phyloP scores from a whole-genome alignment of 2,888 invertebrate species.

The Matsumyia berberina region DNA sequence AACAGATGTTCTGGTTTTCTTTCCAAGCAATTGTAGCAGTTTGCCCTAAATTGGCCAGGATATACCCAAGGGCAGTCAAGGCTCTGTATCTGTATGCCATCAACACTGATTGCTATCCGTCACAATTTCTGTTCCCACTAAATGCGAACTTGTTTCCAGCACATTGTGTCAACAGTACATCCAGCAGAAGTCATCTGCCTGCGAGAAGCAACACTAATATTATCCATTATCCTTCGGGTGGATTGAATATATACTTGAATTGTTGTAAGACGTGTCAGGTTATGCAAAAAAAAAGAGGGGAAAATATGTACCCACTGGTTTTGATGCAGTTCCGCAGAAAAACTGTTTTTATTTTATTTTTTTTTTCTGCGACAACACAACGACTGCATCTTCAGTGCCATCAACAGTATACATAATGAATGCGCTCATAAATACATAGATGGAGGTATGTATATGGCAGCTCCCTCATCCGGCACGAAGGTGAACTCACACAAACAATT shows the following conservation, averaged over 20 bases:
- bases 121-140: conserved; percentile 54
- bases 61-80: conserved; percentile 50
- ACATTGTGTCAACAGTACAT: conserved; percentile 67
- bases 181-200: conserved; percentile 55
- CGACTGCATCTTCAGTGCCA: conserved; percentile 62
- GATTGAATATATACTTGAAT: conserved; percentile 54
- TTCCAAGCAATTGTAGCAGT: not conserved
- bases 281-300: conserved; percentile 31
- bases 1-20: conserved; percentile 2
- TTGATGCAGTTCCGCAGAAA: conserved; percentile 30
- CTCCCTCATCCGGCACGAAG: conserved; percentile 35
- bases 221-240: conserved; percentile 70
- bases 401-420: conserved; percentile 49
- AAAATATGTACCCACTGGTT: conserved; percentile 43
- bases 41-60: conserved; percentile 43
- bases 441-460: conserved; percentile 26
- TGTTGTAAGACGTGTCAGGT: conserved; percentile 62
- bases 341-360: too few relatives aligned
- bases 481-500: conserved; percentile 51
- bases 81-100: conserved; percentile 44
- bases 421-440: conserved; percentile 35
- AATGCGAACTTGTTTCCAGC: conserved; percentile 55
- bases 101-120: conserved; percentile 72
- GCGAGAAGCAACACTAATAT: conserved; percentile 68
- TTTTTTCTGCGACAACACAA: conserved; percentile 25